These are phyloP conservation scores for Drosophila azteca DNA, from an alignment of 1,140 invertebrate species.

Conservation along the genomic window DNA sequence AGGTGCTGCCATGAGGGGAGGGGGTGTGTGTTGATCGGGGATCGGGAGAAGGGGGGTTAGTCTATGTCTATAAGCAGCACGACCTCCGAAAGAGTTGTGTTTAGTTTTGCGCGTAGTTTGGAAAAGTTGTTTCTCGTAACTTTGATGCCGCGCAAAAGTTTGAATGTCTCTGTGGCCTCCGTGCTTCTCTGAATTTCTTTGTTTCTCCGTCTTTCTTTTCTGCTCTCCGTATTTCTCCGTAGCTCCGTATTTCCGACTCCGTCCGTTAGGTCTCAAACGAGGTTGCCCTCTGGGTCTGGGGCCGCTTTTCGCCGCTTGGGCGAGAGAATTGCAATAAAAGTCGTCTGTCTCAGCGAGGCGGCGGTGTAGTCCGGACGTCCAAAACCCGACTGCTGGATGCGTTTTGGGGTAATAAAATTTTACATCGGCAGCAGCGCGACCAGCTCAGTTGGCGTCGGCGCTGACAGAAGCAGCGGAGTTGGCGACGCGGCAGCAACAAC, in stretches of 20 bases:
- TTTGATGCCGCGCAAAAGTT: slow-evolving; percentile 15
- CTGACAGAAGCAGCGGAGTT: slow-evolving; percentile 9
- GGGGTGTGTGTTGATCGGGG: not conserved
- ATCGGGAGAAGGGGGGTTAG: no score
- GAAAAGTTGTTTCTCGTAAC: slow-evolving; percentile 42
- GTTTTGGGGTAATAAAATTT: slow-evolving; percentile 82
- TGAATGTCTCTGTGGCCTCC: slow-evolving; percentile 20
- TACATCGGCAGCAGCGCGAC: slow-evolving; percentile 59
- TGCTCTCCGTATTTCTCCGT: no score
- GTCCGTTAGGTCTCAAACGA: not conserved
- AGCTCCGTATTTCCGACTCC: no score
- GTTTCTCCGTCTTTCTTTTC: no score
- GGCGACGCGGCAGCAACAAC: not conserved
- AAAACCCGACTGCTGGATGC: slow-evolving; percentile 80
- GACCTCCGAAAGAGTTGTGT: slow-evolving; percentile 14
- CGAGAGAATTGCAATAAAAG: slow-evolving; percentile 62
- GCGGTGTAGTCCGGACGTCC: slow-evolving; percentile 79
- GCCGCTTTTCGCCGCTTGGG: slow-evolving; percentile 27
- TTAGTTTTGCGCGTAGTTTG: slow-evolving; percentile 58
- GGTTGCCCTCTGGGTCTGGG: not conserved
- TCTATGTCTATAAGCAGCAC: not conserved
- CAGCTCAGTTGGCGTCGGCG: slow-evolving; percentile 46
- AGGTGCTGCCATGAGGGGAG: not conserved
- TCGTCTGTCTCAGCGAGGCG: slow-evolving; percentile 57
- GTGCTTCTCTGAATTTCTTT: no score